Evolutionary conservation across 2,797 vertebrate species (phyloP).

Genomic region (Sebastes elongatus): DNA sequence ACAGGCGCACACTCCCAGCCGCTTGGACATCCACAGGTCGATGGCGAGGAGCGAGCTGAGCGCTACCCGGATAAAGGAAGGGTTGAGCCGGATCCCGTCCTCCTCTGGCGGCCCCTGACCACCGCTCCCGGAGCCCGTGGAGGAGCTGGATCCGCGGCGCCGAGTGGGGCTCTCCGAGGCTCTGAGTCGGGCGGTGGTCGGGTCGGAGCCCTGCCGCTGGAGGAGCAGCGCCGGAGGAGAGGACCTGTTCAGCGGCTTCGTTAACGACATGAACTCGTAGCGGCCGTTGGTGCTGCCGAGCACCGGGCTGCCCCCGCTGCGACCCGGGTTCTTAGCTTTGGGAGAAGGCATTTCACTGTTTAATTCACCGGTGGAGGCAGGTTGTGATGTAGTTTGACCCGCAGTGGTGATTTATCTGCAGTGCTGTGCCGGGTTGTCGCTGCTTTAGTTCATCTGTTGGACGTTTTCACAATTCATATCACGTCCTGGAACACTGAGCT

Average conservation of each 20-base stretch:
- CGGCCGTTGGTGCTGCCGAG: conserved; percentile 73
- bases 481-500: conserved; percentile 21
- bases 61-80: conserved; percentile 90
- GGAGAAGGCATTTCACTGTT: conserved; percentile 79
- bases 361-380: neutral
- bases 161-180: conserved; percentile 88
- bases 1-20: conserved; percentile 91
- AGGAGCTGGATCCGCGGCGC: conserved; percentile 86
- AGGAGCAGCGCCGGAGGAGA: conserved; percentile 70
- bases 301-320: conserved; percentile 76
- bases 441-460: conserved; percentile 56
- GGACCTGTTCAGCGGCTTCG: conserved; percentile 76
- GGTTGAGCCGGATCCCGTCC: conserved; percentile 92
- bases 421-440: conserved; percentile 6
- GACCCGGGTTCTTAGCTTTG: conserved; percentile 74
- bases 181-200: conserved; percentile 83
- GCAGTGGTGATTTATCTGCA: conserved; percentile 18
- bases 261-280: conserved; percentile 87
- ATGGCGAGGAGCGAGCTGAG: conserved; percentile 92
- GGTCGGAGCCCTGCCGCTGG: conserved; percentile 83
- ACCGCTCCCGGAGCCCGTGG: conserved; percentile 69
- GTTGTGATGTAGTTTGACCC: neutral
- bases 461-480: conserved; percentile 49
- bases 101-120: conserved; percentile 83
- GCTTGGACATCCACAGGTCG: conserved; percentile 96